phyloP scores from a whole-genome alignment of 2,113 vertebrate species.

The Nestor notabilis region DNA sequence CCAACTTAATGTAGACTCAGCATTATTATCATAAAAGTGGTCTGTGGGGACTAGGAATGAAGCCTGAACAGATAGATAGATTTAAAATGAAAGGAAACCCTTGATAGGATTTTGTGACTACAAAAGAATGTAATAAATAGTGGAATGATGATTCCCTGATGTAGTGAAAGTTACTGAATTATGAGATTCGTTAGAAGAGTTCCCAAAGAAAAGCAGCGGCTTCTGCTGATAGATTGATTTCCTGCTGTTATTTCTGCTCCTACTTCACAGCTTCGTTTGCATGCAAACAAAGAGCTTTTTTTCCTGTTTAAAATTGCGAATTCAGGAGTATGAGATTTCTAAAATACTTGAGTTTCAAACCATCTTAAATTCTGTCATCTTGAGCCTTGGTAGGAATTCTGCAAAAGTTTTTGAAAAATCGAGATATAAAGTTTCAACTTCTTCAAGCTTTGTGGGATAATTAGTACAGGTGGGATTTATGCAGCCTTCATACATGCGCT shows the following conservation, averaged over 20 bases:
- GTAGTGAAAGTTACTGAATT: conserved; percentile 17
- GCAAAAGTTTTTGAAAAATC: background rate
- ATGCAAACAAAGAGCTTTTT: background rate
- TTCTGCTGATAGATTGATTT: background rate
- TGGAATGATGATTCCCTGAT: background rate
- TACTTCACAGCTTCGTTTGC: background rate
- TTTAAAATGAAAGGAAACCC: conserved; percentile 22
- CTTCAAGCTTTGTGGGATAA: background rate
- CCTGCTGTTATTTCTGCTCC: background rate
- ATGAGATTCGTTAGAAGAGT: background rate
- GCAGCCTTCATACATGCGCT: background rate
- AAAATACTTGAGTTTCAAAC: background rate
- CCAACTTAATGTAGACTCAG: background rate
- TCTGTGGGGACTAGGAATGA: background rate
- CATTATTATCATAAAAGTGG: conserved; percentile 12
- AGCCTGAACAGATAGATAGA: conserved; percentile 9
- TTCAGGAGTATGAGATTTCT: background rate
- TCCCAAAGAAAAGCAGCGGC: background rate
- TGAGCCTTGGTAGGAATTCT: background rate
- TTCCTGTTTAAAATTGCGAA: background rate
- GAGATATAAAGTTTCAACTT: background rate
- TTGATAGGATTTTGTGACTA: conserved; percentile 29
- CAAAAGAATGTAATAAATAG: conserved; percentile 43
- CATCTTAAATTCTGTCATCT: background rate
- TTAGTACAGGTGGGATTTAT: background rate